Conservation (phyloP, 2,113 vertebrate genomes). For the Pan paniscus region DNA sequence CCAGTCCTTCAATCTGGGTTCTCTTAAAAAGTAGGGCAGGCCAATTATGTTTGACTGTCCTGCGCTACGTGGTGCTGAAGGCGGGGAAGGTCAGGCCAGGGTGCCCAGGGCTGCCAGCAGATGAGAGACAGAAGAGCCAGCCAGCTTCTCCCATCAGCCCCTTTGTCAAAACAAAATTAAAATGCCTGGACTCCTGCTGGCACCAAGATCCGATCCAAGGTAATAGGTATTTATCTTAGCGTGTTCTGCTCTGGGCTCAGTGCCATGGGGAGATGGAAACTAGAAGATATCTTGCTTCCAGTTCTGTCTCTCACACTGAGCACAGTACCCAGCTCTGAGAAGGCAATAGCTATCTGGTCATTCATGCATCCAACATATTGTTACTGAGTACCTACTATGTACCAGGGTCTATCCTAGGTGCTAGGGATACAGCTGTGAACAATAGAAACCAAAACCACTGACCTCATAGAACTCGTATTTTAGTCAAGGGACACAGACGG, state of each 20-base stretch:
- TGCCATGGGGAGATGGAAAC: not conserved
- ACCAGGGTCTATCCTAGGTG: not conserved
- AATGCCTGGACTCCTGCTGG: conserved; percentile 46
- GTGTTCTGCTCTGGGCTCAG: not conserved
- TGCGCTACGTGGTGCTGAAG: not conserved
- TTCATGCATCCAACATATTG: not conserved
- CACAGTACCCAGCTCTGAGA: not conserved
- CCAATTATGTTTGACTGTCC: conserved; percentile 69
- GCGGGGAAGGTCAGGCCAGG: conserved; percentile 52
- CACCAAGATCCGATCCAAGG: not conserved
- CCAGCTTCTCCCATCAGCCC: conserved; percentile 65
- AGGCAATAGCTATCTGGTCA: not conserved
- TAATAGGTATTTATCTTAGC: conserved; percentile 69
- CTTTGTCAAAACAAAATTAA: conserved; percentile 78
- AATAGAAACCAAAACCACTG: not conserved
- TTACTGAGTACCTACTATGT: not conserved
- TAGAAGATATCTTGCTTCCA: not conserved
- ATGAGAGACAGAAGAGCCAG: not conserved
- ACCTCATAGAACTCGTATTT: not conserved
- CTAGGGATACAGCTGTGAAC: not conserved
- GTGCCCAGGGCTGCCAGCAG: not conserved
- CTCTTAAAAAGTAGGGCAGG: conserved; percentile 78
- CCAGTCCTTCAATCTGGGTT: conserved; percentile 65
- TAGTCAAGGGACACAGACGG: no score
- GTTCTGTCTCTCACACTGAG: not conserved